Conservation (phyloP, 1,140 invertebrate genomes). For the Tenebrio molitor region DNA sequence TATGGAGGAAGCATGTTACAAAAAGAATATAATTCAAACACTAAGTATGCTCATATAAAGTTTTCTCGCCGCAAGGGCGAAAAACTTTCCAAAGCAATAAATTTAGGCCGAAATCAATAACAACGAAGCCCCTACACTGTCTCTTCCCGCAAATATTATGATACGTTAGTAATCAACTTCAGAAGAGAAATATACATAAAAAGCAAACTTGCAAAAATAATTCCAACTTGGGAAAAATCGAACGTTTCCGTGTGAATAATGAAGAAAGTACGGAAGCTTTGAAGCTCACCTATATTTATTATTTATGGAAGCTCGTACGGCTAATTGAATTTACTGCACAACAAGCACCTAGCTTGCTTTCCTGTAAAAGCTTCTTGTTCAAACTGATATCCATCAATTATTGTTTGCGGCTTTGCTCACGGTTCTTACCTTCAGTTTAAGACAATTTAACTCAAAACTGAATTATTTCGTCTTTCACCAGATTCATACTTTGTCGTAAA, state of each 20-base stretch:
- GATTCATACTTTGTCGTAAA: too few species aligned
- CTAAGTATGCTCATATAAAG: slow-evolving; percentile 45
- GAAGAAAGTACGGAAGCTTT: background rate
- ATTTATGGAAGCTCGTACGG: background rate
- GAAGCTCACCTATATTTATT: background rate
- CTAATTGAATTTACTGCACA: background rate
- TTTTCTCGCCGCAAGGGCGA: slow-evolving; percentile 17
- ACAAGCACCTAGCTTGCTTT: background rate
- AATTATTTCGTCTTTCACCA: too few species aligned
- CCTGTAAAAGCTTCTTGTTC: background rate
- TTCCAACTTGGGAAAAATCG: background rate
- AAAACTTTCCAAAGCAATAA: slow-evolving; percentile 36
- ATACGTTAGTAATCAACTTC: slow-evolving; percentile 5
- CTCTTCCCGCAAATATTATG: slow-evolving; percentile 24
- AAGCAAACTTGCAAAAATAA: background rate
- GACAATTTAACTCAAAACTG: too few species aligned
- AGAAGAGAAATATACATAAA: background rate
- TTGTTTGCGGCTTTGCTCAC: background rate
- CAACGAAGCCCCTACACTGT: slow-evolving; percentile 3
- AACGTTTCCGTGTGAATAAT: background rate
- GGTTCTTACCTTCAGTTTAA: background rate
- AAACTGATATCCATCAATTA: background rate
- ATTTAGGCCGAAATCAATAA: slow-evolving; percentile 27
- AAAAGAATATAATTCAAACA: slow-evolving; percentile 43
- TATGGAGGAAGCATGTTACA: slow-evolving; percentile 10